Evolutionary conservation across 2,113 vertebrate species (phyloP), one percentile per base, ranked within the genome.

Genomic region (Phylloscopus trochilus): DNA sequence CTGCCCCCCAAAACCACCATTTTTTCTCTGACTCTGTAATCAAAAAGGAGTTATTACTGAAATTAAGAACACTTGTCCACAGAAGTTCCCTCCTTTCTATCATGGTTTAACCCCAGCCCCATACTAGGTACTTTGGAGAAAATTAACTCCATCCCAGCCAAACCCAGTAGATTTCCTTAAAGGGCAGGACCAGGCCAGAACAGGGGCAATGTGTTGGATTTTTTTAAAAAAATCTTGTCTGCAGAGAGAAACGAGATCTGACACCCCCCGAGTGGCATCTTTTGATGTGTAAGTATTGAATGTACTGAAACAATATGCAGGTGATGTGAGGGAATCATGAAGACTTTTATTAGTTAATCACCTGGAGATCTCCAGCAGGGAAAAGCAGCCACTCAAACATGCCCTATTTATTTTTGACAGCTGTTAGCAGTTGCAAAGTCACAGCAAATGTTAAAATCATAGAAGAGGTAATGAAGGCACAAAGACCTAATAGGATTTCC

Each of bases 401-500:
- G 60, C 39, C 44, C 43, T 35, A 37, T 55, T 86, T 77, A 77
- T 78, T 90, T 43, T 37, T 62, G 83, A 66, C 27, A 59, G 68
- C 55, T 77, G 44, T 39, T 77, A 56, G 47, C 27, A 26, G 55
- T 60, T 63, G 52, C 72, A 70, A 86, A 83, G 47, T 43, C 64
- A 72, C 60, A 81, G 80, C 89, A 86, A 84, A 87, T 46, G 31
- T 46, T 77, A 13, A 80, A 78, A 60, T 56, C 17, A 17, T 14
- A 68, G 49, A 53, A 56, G 22, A 78, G 17, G 28, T 56, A 91
- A 78, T 53, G 76, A 94, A 92, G 72, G 37, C 66, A 89, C 53
- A 73, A 92, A 92, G 58, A 39, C 46, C 18, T 92, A 60, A 90
- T 51, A 51, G 2, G 17, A 91, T 95, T 87, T 91, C 62, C 66